phyloP scores from a whole-genome alignment of 1,140 invertebrate species.

The Medauroidea extradentata region DNA sequence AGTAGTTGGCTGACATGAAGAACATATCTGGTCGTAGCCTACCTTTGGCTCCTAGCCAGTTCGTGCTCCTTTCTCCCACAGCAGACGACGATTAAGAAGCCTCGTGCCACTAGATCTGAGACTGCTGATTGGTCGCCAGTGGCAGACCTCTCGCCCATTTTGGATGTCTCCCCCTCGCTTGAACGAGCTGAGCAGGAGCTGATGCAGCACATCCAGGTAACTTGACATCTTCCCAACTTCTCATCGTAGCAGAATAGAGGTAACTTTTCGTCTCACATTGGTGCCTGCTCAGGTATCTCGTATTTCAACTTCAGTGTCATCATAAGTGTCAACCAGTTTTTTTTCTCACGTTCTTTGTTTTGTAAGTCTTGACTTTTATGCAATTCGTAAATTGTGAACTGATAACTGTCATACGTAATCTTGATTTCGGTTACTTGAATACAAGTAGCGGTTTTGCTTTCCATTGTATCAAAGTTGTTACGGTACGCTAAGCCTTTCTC shows the following conservation, averaged over 20 bases:
- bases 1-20: neutral
- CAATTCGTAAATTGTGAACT: no score
- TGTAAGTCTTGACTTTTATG: no score
- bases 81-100: conserved; percentile 25
- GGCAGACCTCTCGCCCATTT: conserved; percentile 47
- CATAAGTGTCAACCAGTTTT: conserved; percentile 4
- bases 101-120: conserved; percentile 38
- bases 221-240: neutral
- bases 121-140: conserved; percentile 46
- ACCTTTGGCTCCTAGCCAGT: conserved; percentile 1
- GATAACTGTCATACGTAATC: no score
- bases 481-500: no score
- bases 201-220: conserved; percentile 35
- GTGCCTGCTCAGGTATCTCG: no score
- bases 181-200: conserved; percentile 48
- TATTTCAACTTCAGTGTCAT: conserved; percentile 1
- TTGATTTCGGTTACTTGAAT: no score
- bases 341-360: no score
- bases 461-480: no score
- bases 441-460: no score
- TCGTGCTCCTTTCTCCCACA: conserved; percentile 15
- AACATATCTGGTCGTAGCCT: neutral
- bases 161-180: conserved; percentile 49
- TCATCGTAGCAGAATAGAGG: no score
- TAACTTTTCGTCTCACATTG: no score